These are phyloP conservation scores for Leptatherina wallacei DNA, from an alignment of 2,797 vertebrate species.

Conservation along the genomic window DNA sequence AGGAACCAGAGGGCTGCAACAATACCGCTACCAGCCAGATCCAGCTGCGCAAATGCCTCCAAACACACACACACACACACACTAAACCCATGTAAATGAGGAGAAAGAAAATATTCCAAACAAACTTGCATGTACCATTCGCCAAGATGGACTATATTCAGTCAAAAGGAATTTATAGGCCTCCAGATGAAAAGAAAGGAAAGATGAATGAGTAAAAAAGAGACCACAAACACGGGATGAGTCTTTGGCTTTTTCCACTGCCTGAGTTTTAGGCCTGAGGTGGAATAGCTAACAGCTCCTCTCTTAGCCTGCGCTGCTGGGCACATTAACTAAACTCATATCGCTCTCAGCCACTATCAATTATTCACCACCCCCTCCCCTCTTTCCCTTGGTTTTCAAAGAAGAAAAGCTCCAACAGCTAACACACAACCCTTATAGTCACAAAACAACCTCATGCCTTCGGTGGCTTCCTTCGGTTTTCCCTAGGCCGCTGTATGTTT, in stretches of 20 bases:
- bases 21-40: conserved; percentile 74
- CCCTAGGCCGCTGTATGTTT: conserved; percentile 27
- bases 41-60: conserved; percentile 81
- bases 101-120: conserved; percentile 18
- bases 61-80: conserved; percentile 45
- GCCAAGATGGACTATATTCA: conserved; percentile 38
- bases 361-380: conserved; percentile 78
- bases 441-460: conserved; percentile 49
- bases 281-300: conserved; percentile 81
- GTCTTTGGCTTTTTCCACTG: conserved; percentile 44
- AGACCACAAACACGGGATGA: conserved; percentile 45
- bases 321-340: conserved; percentile 90
- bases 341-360: conserved; percentile 87
- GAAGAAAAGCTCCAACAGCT: conserved; percentile 62
- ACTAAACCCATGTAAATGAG: conserved; percentile 59
- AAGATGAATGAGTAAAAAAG: conserved; percentile 33
- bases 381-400: conserved; percentile 69
- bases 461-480: conserved; percentile 47
- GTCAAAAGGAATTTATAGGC: conserved; percentile 7
- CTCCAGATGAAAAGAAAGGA: neutral
- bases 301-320: conserved; percentile 83
- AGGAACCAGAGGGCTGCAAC: conserved; percentile 77
- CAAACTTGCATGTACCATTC: conserved; percentile 10
- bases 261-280: conserved; percentile 75
- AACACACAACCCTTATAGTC: conserved; percentile 38